Base-by-base conservation (phyloP, 2,113 vertebrate species). In the Rhinoptilus africanus region DNA sequence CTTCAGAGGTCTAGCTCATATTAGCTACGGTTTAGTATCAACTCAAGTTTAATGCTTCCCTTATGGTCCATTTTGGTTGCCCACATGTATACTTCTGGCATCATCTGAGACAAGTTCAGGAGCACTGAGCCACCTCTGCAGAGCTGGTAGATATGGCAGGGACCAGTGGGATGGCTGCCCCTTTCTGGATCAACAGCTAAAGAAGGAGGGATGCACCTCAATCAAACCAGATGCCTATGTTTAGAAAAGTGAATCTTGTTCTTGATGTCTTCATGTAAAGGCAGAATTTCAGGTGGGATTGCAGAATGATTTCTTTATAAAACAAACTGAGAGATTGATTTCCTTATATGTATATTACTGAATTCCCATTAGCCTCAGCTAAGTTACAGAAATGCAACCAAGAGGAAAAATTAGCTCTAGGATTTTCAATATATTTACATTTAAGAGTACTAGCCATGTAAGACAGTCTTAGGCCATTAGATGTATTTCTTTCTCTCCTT, bases 261-360 rank as follows among this genome's bases (percentile, higher is more conserved):
- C 57, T 35, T 60, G 22, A 10, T 66, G 17, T 39, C 63, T 64
- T 81, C 37, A 76, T 47, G 39, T 15, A 63, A 75, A 64, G 6
- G 6, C 26, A 75, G 39, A 69, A 72, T 51, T 59, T 51, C 41
- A 59, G 20, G 24, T 47, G 14, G 28, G 32, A 32, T n/a, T 71
- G 23, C 64, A 30, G 15, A 35, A 11, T 18, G 4, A 54, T 39
- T 35, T 74, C 23, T 60, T 92, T 32, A 12, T 76, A n/a, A 50
- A 93, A 45, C 27, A 62, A 27, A 45, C 8, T 18, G 5, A 75
- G 47, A 62, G 15, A 45, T 34, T 10, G 10, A 48, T 45, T 63
- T 50, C 43, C 23, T 51, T 63, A 21, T 30, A 51, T 0, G 0
- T 28, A 4, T 5, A 21, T 32, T 13, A 13, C 14, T 35, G 35